Evolutionary conservation across 2,888 invertebrate genomes (phyloP).

Genomic region (Ophion obscuratus): DNA sequence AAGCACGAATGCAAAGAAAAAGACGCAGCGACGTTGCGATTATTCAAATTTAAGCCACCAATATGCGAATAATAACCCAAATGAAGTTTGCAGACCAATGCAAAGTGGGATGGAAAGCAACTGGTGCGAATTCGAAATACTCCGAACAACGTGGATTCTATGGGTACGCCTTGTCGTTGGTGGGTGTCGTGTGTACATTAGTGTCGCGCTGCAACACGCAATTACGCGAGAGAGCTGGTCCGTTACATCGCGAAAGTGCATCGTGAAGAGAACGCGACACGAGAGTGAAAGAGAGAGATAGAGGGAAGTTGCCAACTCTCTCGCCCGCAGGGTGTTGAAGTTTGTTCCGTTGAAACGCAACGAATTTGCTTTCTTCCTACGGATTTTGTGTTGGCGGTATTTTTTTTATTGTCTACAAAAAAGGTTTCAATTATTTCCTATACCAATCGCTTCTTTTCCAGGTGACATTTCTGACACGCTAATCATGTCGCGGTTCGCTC

Average conservation of each 20-base stretch:
- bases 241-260: conserved; percentile 53
- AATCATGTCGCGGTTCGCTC: conserved; percentile 11
- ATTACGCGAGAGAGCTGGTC: conserved; percentile 55
- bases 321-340: conserved; percentile 40
- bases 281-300: conserved; percentile 64
- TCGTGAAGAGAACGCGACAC: conserved; percentile 57
- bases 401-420: neutral
- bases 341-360: conserved; percentile 37
- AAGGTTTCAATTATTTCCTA: no score
- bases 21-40: neutral
- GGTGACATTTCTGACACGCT: neutral
- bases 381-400: neutral
- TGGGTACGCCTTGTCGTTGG: neutral
- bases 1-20: conserved; percentile 37
- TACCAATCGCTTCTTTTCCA: neutral
- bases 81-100: no score
- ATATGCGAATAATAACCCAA: neutral
- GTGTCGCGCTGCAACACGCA: conserved; percentile 32
- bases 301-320: no score
- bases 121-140: no score
- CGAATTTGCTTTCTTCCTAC: neutral
- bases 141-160: no score
- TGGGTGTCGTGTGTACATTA: neutral
- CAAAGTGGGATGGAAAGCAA: neutral
- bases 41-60: neutral